These are phyloP conservation scores for Malurus leucopterus DNA, from an alignment of 2,797 vertebrate genomes.

Conservation along the genomic window DNA sequence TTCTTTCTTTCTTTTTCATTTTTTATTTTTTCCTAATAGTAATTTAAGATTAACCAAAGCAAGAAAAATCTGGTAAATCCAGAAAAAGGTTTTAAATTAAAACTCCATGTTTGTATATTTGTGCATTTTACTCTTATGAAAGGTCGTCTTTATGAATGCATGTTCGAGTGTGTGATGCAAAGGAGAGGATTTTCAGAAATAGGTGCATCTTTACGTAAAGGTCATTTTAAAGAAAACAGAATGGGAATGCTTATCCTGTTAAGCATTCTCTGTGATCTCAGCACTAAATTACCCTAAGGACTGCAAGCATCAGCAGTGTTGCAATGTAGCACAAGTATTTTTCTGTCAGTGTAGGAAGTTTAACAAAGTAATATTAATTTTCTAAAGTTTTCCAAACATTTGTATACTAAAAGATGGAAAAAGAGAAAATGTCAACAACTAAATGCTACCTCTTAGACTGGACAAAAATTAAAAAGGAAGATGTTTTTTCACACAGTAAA, in stretches of 20 bases:
- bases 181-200: neutral
- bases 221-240: neutral
- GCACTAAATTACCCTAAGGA: conserved; percentile 15
- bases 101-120: neutral
- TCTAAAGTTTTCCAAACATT: neutral
- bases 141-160: neutral
- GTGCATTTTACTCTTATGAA: neutral
- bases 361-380: neutral
- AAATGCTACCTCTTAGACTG: neutral
- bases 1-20: fast-evolving
- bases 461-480: neutral
- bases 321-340: neutral
- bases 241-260: neutral
- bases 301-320: conserved; percentile 13
- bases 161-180: neutral
- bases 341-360: neutral
- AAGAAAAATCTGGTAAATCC: neutral
- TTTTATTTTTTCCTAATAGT: neutral
- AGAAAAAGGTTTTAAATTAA: neutral
- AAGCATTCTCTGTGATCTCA: conserved; percentile 33
- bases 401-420: neutral
- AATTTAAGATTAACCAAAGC: neutral
- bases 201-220: neutral
- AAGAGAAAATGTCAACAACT: neutral
- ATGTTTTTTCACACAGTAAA: neutral